A percentile compares a stretch with the other conserved stretches of the same genome.
phyloP scores from a whole-genome alignment of 2,113 vertebrate species.

The Capreolus pygargus region DNA sequence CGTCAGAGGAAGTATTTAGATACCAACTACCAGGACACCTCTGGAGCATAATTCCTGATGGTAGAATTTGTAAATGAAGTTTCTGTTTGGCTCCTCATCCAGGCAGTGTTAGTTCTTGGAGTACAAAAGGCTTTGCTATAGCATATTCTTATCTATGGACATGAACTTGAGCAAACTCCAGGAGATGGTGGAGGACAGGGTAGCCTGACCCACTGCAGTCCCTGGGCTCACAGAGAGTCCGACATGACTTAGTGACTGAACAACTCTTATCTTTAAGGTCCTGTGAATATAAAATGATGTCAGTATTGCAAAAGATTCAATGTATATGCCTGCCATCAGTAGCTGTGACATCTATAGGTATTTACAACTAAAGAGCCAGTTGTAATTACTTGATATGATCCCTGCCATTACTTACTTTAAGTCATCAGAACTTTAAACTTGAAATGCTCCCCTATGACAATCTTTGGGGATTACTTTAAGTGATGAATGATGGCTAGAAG shows the following conservation, averaged over 20 bases:
- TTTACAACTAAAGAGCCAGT: not conserved
- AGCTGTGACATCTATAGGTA: not conserved
- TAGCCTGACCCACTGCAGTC: not conserved
- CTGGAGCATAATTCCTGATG: not conserved
- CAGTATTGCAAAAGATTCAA: not conserved
- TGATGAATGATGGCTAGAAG: not conserved
- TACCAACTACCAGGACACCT: conserved; percentile 17
- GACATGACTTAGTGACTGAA: not conserved
- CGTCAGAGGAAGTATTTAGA: conserved; percentile 66
- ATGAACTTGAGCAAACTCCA: not conserved
- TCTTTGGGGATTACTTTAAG: not conserved
- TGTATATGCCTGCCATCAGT: not conserved
- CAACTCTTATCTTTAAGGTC: not conserved
- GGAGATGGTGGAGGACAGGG: not conserved
- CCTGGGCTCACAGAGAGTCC: not conserved
- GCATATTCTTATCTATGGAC: not conserved
- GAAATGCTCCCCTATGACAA: not conserved
- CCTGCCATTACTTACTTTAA: not conserved
- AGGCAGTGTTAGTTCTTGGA: not conserved
- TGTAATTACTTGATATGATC: conserved; percentile 2
- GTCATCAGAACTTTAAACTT: conserved; percentile 1
- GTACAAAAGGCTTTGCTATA: not conserved
- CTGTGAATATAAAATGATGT: not conserved
- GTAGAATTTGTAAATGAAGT: conserved; percentile 32
- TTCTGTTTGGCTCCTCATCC: not conserved